Percentiles rank a stretch among this genome's conserved stretches.
Conservation (phyloP, 2,113 vertebrate genomes). For the Esox niger region DNA sequence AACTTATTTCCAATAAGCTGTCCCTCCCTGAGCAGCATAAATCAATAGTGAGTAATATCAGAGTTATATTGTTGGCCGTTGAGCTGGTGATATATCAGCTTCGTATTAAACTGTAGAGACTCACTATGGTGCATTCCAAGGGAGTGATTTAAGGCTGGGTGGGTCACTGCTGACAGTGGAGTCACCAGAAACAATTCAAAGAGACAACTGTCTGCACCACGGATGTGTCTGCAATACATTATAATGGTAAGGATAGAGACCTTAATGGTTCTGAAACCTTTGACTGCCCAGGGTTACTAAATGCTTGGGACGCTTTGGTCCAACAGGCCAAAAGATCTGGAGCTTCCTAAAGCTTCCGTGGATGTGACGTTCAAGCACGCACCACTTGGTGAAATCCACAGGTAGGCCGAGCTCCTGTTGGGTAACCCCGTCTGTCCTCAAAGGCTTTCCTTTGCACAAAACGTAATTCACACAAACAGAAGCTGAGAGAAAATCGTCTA, state of each 20-base stretch:
- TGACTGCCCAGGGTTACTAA: too few relatives aligned
- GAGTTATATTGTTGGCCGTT: slow-evolving; percentile 22
- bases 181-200: slow-evolving; percentile 13
- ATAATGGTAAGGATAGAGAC: background rate
- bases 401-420: too few relatives aligned
- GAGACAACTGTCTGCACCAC: slow-evolving; percentile 6
- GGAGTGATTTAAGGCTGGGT: slow-evolving; percentile 3
- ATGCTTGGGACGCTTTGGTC: too few relatives aligned
- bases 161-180: slow-evolving; percentile 8
- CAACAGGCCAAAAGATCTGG: too few relatives aligned
- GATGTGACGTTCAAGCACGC: too few relatives aligned
- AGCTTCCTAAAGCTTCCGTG: too few relatives aligned
- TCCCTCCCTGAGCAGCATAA: slow-evolving; percentile 15
- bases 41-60: slow-evolving; percentile 34
- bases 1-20: slow-evolving; percentile 23
- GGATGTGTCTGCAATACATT: background rate
- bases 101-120: slow-evolving; percentile 18
- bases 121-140: slow-evolving; percentile 4
- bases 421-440: too few relatives aligned
- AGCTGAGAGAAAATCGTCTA: too few relatives aligned
- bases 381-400: too few relatives aligned
- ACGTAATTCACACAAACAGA: too few relatives aligned
- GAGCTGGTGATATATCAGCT: slow-evolving; percentile 26
- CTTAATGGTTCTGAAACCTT: background rate
- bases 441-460: too few relatives aligned